These are phyloP conservation scores for Stratiolaelaps scimitus DNA, from an alignment of 1,140 invertebrate species.

Conservation along the genomic window DNA sequence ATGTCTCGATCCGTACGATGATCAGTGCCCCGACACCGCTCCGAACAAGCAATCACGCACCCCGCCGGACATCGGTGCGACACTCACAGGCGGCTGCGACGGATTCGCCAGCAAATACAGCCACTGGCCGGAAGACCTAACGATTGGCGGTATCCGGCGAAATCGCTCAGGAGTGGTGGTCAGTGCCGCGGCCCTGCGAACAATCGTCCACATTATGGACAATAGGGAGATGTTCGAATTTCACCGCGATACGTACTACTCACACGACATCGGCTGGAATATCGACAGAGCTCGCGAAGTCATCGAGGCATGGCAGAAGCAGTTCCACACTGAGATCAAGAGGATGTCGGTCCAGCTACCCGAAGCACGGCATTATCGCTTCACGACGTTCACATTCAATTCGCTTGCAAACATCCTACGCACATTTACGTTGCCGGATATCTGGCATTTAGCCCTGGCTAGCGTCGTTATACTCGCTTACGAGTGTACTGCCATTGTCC, in stretches of 20 bases:
- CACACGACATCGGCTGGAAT: slow-evolving; percentile 80
- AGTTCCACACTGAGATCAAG: slow-evolving; percentile 50
- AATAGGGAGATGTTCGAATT: slow-evolving; percentile 80
- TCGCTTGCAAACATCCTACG: slow-evolving; percentile 24
- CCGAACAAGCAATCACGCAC: slow-evolving; percentile 72
- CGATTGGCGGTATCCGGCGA: slow-evolving; percentile 76
- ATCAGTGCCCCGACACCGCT: slow-evolving; percentile 72
- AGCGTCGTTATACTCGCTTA: neutral
- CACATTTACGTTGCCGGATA: neutral
- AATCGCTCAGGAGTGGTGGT: slow-evolving; percentile 83
- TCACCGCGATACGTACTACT: slow-evolving; percentile 66
- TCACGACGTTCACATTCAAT: slow-evolving; percentile 32
- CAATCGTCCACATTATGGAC: slow-evolving; percentile 87
- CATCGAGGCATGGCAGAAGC: slow-evolving; percentile 82
- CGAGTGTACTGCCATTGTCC: neutral
- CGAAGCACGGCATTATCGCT: neutral
- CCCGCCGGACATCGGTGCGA: slow-evolving; percentile 72
- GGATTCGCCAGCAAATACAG: slow-evolving; percentile 95
- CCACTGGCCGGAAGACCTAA: slow-evolving; percentile 94
- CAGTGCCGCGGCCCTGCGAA: slow-evolving; percentile 82
- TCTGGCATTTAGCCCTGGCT: neutral
- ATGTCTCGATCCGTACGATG: slow-evolving; percentile 79
- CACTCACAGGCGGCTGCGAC: slow-evolving; percentile 84
- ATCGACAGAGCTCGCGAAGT: slow-evolving; percentile 78
- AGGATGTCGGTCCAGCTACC: neutral